These are phyloP conservation scores for Lordiphosa collinella DNA, from an alignment of 1,140 invertebrate species.

Conservation along the genomic window DNA sequence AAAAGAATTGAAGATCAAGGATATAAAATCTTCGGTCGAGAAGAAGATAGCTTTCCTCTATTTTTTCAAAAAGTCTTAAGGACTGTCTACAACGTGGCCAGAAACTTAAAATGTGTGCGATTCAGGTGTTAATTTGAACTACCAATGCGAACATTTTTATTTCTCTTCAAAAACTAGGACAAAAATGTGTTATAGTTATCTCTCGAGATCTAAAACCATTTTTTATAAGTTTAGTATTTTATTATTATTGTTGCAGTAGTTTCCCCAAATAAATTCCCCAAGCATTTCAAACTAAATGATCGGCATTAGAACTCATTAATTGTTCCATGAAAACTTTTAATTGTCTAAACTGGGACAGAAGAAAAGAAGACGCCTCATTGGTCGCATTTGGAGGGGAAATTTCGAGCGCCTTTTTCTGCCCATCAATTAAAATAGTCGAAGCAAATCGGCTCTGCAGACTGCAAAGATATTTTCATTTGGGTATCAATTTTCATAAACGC, in stretches of 20 bases:
- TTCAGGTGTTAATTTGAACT: no score
- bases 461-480: neutral
- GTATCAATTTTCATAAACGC: slow-evolving; percentile 10
- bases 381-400: slow-evolving; percentile 25
- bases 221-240: no score
- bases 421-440: slow-evolving; percentile 35
- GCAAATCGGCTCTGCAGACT: slow-evolving; percentile 6
- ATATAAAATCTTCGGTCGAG: no score
- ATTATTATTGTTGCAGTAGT: neutral
- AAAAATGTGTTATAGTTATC: no score
- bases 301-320: slow-evolving; percentile 31
- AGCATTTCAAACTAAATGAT: slow-evolving; percentile 23
- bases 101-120: no score
- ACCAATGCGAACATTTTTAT: no score
- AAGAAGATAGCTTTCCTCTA: no score
- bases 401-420: slow-evolving; percentile 1
- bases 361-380: slow-evolving; percentile 39
- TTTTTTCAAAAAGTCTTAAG: no score
- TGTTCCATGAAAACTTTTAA: slow-evolving; percentile 4
- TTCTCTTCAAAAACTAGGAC: no score
- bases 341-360: slow-evolving; percentile 22
- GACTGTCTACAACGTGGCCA: no score
- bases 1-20: no score
- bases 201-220: no score
- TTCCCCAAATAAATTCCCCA: slow-evolving; percentile 11